These are phyloP conservation scores for Erannis defoliaria DNA, from an alignment of 2,888 invertebrate genomes.

Conservation along the genomic window DNA sequence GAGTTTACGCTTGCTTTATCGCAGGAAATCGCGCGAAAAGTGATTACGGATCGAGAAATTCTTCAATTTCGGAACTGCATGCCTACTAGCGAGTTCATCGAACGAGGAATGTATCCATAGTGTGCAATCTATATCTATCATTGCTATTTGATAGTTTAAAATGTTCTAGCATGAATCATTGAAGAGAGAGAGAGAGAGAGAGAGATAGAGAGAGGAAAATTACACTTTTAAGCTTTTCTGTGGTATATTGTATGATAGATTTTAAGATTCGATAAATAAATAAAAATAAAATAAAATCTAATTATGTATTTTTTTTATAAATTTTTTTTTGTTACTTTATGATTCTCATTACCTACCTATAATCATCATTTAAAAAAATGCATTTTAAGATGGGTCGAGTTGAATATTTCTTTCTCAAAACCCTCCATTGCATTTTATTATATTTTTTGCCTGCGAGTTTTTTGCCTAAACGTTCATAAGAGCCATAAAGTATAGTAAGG, in stretches of 20 bases:
- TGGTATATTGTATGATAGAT: no score
- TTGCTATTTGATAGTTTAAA: no score
- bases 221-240: no score
- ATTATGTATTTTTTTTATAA: no score
- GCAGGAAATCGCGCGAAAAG: constrained; percentile 77
- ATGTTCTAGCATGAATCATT: no score
- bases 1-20: constrained; percentile 68
- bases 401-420: constrained; percentile 55
- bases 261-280: no score
- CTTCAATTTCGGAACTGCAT: constrained; percentile 69
- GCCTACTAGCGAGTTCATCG: background rate
- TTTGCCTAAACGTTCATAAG: constrained; percentile 65
- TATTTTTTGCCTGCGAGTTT: constrained; percentile 56
- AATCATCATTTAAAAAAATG: constrained; percentile 46
- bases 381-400: constrained; percentile 54
- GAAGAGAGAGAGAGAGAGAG: no score
- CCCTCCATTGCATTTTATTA: constrained; percentile 63
- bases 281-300: no score
- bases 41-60: constrained; percentile 79
- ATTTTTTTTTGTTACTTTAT: no score
- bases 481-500: constrained; percentile 78
- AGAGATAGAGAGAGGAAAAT: no score
- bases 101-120: no score
- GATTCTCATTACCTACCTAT: constrained; percentile 49
- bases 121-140: no score